Conservation (phyloP, 2,797 vertebrate species). For the Microctenopoma lineatum region DNA sequence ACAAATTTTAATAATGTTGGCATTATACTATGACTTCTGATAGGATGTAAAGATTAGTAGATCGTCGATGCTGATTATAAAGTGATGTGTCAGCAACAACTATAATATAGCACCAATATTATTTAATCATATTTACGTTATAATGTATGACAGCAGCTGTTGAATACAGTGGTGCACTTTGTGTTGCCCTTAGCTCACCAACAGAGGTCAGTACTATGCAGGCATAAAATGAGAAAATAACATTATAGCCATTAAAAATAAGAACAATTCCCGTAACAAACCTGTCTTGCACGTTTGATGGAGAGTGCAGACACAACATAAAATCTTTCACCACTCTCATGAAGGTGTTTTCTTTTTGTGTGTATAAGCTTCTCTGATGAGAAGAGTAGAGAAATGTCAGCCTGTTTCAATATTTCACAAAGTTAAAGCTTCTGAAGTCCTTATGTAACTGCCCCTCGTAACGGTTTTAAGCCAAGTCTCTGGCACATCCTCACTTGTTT, state of each 20-base stretch:
- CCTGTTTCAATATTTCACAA: constrained; percentile 30
- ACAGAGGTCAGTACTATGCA: constrained; percentile 47
- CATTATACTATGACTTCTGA: background rate
- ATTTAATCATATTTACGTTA: background rate
- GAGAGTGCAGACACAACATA: background rate
- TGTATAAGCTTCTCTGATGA: background rate
- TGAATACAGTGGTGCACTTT: background rate
- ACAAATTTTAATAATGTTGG: background rate
- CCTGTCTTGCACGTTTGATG: background rate
- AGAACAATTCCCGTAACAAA: background rate
- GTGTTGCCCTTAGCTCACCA: constrained; percentile 33
- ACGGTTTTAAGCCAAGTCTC: constrained; percentile 51
- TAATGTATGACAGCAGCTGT: background rate
- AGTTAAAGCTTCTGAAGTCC: constrained; percentile 48
- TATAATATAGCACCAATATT: background rate
- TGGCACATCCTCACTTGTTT: constrained; percentile 41
- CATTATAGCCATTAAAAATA: background rate
- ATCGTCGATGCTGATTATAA: constrained; percentile 12
- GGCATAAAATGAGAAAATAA: background rate
- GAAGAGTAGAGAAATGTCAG: constrained; percentile 22
- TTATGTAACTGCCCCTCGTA: constrained; percentile 53
- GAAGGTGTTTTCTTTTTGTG: background rate
- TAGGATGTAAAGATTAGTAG: constrained; percentile 5
- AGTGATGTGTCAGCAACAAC: background rate
- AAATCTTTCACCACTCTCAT: background rate